phyloP scores from a whole-genome alignment of 2,113 vertebrate genomes.

The Campylomormyrus tamandua region DNA sequence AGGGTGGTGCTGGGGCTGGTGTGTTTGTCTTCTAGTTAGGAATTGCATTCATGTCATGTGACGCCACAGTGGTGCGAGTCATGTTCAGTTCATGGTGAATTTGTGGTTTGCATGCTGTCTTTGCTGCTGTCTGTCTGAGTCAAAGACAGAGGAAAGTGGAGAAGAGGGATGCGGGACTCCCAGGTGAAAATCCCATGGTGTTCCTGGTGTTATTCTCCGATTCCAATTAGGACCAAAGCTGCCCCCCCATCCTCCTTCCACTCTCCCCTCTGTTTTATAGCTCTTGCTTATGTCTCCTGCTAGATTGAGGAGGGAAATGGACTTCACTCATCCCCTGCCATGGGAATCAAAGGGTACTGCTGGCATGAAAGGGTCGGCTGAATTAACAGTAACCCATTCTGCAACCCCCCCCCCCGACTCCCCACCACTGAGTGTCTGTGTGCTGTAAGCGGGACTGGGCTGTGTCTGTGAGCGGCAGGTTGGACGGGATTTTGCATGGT shows the following conservation, averaged over 20 bases:
- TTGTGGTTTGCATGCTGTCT: neutral
- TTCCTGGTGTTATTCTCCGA: neutral
- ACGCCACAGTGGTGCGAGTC: neutral
- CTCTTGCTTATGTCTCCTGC: neutral
- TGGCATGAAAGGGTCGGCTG: constrained; percentile 42
- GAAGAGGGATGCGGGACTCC: constrained; percentile 41
- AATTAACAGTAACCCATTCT: neutral
- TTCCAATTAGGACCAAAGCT: constrained; percentile 15
- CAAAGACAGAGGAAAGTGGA: neutral
- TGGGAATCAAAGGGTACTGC: constrained; percentile 40
- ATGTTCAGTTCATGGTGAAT: neutral
- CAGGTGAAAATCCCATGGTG: neutral
- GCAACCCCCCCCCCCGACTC: neutral
- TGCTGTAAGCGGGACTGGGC: neutral
- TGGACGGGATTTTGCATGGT: neutral
- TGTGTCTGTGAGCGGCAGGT: neutral
- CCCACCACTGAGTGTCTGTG: neutral
- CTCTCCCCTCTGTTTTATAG: neutral
- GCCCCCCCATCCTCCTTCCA: neutral
- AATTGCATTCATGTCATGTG: neutral
- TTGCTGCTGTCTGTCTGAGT: neutral
- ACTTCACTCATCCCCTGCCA: constrained; percentile 41
- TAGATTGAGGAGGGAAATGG: neutral
- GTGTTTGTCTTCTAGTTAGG: neutral
- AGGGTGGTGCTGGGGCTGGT: neutral